phyloP scores from a whole-genome alignment of 2,888 invertebrate species.

The Noctuana brunneofusca region DNA sequence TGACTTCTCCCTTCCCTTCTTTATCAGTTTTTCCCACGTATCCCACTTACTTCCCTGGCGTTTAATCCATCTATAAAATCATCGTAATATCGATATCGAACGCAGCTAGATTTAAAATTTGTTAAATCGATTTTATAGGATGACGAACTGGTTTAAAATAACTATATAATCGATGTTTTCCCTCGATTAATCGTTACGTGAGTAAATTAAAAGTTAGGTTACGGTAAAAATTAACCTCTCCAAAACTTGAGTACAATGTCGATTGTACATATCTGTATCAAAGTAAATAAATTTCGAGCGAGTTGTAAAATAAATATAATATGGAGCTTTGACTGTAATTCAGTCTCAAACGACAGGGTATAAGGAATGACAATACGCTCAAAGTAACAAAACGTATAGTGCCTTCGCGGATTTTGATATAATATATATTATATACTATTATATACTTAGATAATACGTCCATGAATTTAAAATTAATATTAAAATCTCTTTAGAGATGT shows the following conservation, averaged over 20 bases:
- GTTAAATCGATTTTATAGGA: neutral
- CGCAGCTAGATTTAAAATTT: neutral
- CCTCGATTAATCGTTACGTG: neutral
- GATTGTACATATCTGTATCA: neutral
- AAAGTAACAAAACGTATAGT: constrained; percentile 50
- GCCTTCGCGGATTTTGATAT: constrained; percentile 53
- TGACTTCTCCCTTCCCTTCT: constrained; percentile 58
- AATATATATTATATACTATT: neutral
- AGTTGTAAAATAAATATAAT: neutral
- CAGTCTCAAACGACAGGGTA: constrained; percentile 61
- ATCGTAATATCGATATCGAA: neutral
- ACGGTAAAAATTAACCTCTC: neutral
- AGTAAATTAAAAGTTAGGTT: neutral
- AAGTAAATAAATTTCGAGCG: neutral
- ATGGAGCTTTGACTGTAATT: constrained; percentile 3
- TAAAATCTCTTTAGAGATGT: constrained; percentile 30
- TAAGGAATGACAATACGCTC: constrained; percentile 65
- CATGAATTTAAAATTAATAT: constrained; percentile 33
- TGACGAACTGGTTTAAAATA: neutral
- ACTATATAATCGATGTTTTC: neutral
- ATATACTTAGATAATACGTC: constrained; percentile 29
- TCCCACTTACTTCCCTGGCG: constrained; percentile 59
- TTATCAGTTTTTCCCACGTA: constrained; percentile 68
- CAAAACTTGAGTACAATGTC: constrained; percentile 2
- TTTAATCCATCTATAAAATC: constrained; percentile 40